Evolutionary conservation across 2,797 vertebrate genomes (phyloP).

Genomic region (Myripristis murdjan): DNA sequence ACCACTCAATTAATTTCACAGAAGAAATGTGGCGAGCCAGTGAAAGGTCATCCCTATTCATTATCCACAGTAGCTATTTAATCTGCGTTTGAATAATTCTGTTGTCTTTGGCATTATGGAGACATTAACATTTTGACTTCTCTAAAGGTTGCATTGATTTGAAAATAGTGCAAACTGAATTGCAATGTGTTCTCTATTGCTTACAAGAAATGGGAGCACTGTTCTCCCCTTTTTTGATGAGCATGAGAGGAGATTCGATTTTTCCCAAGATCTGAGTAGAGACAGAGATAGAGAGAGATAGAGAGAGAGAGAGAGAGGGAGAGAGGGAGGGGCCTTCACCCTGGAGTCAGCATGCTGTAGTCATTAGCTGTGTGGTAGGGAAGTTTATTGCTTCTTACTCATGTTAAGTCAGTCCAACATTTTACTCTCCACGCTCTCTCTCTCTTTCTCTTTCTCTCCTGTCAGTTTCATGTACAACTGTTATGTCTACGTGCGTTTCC

Average conservation of each 20-base stretch:
- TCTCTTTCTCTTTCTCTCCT: conserved; percentile 53
- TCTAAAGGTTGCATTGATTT: conserved; percentile 37
- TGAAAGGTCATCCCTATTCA: conserved; percentile 60
- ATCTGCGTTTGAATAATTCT: conserved; percentile 49
- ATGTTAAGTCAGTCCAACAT: conserved; percentile 78
- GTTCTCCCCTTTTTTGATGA: conserved; percentile 30
- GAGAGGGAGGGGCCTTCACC: conserved; percentile 12
- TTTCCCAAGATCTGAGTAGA: conserved; percentile 33
- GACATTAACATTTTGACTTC: conserved; percentile 24
- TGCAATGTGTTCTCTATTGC: conserved; percentile 19
- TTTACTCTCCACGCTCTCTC: conserved; percentile 51
- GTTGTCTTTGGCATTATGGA: conserved; percentile 42
- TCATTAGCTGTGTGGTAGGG: conserved; percentile 74
- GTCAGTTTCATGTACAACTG: conserved; percentile 57
- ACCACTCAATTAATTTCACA: conserved; percentile 58
- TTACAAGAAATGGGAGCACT: conserved; percentile 40
- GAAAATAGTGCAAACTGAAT: conserved; percentile 32
- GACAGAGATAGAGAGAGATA: background rate
- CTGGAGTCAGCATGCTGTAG: conserved; percentile 68
- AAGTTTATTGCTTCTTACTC: conserved; percentile 76
- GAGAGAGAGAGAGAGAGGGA: conserved; percentile 13
- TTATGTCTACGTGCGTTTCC: conserved; percentile 63
- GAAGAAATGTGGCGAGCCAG: conserved; percentile 29
- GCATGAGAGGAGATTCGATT: conserved; percentile 21
- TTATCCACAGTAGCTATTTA: conserved; percentile 40